Evolutionary conservation across 2,113 vertebrate genomes (phyloP).

Genomic region (Carassius carassius): DNA sequence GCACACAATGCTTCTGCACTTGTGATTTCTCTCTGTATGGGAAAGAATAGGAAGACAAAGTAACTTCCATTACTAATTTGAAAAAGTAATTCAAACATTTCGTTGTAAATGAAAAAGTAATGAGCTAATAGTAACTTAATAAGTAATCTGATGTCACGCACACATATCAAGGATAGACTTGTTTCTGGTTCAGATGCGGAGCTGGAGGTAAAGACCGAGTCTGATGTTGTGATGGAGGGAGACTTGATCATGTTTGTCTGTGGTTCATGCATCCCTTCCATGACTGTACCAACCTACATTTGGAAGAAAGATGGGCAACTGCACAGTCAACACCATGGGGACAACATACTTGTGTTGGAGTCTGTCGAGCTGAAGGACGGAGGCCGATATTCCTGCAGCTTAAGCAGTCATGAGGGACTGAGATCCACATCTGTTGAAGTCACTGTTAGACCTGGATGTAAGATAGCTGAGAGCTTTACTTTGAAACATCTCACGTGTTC

Average conservation of each 20-base stretch:
- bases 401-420: conserved; percentile 12
- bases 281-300: conserved; percentile 36
- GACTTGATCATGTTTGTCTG: conserved; percentile 15
- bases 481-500: neutral
- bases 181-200: neutral
- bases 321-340: neutral
- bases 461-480: neutral
- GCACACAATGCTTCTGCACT: no score
- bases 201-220: neutral
- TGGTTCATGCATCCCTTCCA: conserved; percentile 42
- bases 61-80: no score
- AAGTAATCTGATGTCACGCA: neutral
- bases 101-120: neutral
- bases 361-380: neutral
- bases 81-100: no score
- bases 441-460: conserved; percentile 18
- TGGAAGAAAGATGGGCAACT: conserved; percentile 40
- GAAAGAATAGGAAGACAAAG: no score
- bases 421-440: conserved; percentile 1
- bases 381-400: neutral
- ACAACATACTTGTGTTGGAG: neutral
- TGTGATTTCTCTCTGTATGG: no score
- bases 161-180: neutral
- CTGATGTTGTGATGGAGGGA: conserved; percentile 28
- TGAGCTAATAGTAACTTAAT: neutral